Evolutionary conservation across 2,113 vertebrate species (phyloP).

Genomic region (Percopsis transmontana): DNA sequence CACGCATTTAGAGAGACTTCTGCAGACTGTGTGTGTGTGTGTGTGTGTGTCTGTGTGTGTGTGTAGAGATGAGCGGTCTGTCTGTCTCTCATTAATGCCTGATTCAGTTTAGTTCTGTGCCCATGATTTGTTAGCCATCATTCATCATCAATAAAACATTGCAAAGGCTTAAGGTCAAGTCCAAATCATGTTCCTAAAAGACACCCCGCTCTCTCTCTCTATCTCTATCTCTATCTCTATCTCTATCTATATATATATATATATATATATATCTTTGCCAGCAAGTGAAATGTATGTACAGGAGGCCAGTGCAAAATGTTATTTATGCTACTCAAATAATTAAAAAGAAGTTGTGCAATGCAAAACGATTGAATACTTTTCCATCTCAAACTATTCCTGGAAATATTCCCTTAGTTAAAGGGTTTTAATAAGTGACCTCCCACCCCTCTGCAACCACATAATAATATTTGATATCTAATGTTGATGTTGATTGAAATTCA

Average conservation of each 20-base stretch:
- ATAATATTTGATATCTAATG: no score
- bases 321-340: slow-evolving; percentile 61
- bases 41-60: not conserved
- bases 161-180: slow-evolving; percentile 51
- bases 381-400: slow-evolving; percentile 26
- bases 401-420: slow-evolving; percentile 58
- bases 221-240: not conserved
- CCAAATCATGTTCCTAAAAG: slow-evolving; percentile 28
- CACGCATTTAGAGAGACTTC: not conserved
- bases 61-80: not conserved
- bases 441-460: slow-evolving; percentile 10
- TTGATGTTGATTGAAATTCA: not conserved
- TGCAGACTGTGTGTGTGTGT: not conserved
- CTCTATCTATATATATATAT: slow-evolving; percentile 1
- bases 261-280: not conserved
- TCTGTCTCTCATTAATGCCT: slow-evolving; percentile 29
- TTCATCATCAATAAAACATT: slow-evolving; percentile 60
- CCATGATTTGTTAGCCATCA: slow-evolving; percentile 52
- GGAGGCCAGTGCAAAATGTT: slow-evolving; percentile 17
- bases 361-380: slow-evolving; percentile 39
- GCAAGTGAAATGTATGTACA: not conserved
- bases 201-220: slow-evolving; percentile 10
- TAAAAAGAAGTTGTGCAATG: slow-evolving; percentile 51
- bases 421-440: slow-evolving; percentile 53
- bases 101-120: slow-evolving; percentile 40